Conservation (phyloP, 2,888 invertebrate species). For the Petrolisthes manimaculis region DNA sequence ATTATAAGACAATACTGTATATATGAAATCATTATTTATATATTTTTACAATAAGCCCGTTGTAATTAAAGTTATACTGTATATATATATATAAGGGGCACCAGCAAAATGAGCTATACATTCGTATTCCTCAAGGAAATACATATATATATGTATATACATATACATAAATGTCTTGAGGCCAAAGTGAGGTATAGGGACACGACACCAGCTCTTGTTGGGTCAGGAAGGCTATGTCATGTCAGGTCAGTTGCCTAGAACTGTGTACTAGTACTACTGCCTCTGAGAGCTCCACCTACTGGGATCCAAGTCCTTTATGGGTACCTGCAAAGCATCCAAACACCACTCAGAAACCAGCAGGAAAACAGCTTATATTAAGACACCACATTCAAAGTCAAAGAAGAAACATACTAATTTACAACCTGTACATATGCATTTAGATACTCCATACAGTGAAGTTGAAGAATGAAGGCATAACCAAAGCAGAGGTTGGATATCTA, state of each 20-base stretch:
- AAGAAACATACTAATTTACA: conserved; percentile 20
- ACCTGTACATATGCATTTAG: conserved; percentile 23
- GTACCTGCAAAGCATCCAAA: conserved; percentile 65
- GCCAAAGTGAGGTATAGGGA: conserved; percentile 44
- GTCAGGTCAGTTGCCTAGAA: conserved; percentile 61
- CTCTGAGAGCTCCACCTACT: conserved; percentile 62
- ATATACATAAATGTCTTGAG: conserved; percentile 34
- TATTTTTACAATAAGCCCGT: conserved; percentile 19
- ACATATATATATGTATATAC: background rate
- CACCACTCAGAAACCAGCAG: conserved; percentile 60
- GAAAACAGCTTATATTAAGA: conserved; percentile 58
- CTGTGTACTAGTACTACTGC: conserved; percentile 59
- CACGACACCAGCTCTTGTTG: conserved; percentile 56
- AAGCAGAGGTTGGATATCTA: conserved; percentile 30
- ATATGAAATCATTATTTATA: background rate
- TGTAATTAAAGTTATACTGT: background rate
- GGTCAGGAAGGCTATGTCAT: conserved; percentile 58
- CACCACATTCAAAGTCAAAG: conserved; percentile 52
- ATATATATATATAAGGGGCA: conserved; percentile 26
- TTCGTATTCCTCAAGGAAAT: background rate
- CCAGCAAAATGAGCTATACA: conserved; percentile 15
- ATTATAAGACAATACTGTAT: background rate
- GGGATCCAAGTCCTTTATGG: conserved; percentile 63
- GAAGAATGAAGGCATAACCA: conserved; percentile 38
- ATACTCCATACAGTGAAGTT: conserved; percentile 26